phyloP scores from a whole-genome alignment of 2,888 invertebrate species.

The Brenthis daphne region DNA sequence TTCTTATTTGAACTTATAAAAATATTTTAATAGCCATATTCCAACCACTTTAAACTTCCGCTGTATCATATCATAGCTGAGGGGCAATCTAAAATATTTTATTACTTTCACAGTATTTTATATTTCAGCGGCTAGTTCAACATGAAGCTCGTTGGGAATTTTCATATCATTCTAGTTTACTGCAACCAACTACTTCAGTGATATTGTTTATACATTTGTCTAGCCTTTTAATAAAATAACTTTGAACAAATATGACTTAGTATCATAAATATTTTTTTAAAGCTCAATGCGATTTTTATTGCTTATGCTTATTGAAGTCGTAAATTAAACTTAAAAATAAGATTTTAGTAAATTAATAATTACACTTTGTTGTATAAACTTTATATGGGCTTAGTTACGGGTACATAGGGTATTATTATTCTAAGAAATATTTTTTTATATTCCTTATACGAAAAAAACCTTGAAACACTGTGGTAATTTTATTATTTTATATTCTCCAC shows the following conservation, averaged over 20 bases:
- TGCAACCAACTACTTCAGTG: conserved; percentile 12
- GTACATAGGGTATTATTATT: no score
- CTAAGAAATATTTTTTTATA: no score
- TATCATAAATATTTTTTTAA: background rate
- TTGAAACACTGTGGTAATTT: no score
- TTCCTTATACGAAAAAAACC: no score
- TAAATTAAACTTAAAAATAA: no score
- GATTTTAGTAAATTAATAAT: no score
- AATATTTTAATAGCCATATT: background rate
- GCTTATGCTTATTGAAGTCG: no score
- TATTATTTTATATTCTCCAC: no score
- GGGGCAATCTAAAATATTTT: conserved; percentile 20
- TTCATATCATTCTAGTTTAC: conserved; percentile 16
- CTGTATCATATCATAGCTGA: conserved; percentile 6
- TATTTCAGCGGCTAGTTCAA: conserved; percentile 19
- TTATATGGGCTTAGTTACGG: no score
- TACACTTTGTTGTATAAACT: no score
- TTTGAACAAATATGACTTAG: conserved; percentile 2
- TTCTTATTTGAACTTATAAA: background rate
- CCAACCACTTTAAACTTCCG: conserved; percentile 9
- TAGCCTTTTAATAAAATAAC: conserved; percentile 12
- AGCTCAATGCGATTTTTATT: no score
- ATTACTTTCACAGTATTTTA: conserved; percentile 20
- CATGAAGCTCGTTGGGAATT: conserved; percentile 16
- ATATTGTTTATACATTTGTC: conserved; percentile 16